A percentile compares a stretch with the other conserved stretches of the same genome.
Evolutionary conservation across 2,113 vertebrate genomes (phyloP).

Genomic region (Thinocorus orbignyianus): DNA sequence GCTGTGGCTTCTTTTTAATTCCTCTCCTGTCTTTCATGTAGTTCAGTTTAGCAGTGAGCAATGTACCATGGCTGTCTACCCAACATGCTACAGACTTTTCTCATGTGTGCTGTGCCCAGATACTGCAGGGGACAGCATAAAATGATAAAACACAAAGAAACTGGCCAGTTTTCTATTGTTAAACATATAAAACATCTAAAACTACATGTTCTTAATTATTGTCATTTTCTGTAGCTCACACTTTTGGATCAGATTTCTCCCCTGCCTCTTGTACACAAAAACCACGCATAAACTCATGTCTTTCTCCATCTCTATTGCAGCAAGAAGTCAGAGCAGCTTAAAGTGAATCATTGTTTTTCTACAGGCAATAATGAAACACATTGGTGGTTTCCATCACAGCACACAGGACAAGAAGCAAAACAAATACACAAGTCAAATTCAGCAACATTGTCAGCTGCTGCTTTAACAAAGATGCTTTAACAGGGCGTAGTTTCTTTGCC

Average conservation of each 20-base stretch:
- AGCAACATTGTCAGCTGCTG: background rate
- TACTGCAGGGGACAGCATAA: background rate
- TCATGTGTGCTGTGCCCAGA: background rate
- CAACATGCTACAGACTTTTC: accelerated
- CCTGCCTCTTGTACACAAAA: background rate
- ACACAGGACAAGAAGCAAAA: background rate
- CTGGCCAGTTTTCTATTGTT: background rate
- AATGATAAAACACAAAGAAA: background rate
- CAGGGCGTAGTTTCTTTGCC: background rate
- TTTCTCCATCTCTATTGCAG: background rate
- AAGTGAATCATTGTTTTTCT: background rate
- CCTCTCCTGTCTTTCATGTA: accelerated
- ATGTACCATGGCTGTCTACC: background rate
- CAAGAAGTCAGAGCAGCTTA: background rate
- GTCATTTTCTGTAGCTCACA: background rate
- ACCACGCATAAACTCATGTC: accelerated
- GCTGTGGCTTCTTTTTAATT: accelerated
- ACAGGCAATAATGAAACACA: background rate
- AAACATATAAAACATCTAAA: too few species aligned
- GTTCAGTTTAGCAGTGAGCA: background rate
- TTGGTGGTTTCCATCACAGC: background rate
- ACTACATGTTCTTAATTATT: background rate
- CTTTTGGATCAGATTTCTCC: background rate
- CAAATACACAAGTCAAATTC: background rate
- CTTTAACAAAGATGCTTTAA: background rate